A percentile compares a stretch with the other conserved stretches of the same genome.
These are phyloP conservation scores for Campoletis sonorensis DNA, from an alignment of 1,140 invertebrate genomes.

Conservation along the genomic window DNA sequence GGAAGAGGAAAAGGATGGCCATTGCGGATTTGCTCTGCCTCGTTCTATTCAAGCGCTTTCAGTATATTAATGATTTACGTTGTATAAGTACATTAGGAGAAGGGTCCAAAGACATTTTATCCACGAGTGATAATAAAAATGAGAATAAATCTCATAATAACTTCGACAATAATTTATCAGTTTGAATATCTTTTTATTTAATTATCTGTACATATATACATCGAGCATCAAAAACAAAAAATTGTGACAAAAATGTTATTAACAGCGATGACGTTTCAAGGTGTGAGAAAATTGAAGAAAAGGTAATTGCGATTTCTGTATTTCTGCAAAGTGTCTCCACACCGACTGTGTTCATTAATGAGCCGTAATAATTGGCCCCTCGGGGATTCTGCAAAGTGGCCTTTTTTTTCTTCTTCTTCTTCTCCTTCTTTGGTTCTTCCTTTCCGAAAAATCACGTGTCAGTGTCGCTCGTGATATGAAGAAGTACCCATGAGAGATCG, in stretches of 20 bases:
- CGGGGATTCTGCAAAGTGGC: neutral
- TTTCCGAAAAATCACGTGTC: neutral
- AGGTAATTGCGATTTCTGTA: neutral
- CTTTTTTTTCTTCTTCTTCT: neutral
- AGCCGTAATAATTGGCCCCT: neutral
- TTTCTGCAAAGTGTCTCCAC: neutral
- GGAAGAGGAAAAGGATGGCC: neutral
- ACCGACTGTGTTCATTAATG: neutral
- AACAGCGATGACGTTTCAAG: neutral
- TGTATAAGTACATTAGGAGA: neutral
- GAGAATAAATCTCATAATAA: neutral
- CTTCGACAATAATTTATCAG: neutral
- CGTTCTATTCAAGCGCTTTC: conserved; percentile 1
- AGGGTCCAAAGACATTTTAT: neutral
- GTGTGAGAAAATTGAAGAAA: neutral
- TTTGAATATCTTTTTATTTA: no score
- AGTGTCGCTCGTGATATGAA: neutral
- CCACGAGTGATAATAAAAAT: neutral
- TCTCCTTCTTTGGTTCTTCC: neutral
- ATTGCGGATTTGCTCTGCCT: conserved; percentile 16
- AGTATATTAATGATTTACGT: conserved; percentile 17
- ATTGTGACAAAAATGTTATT: no score
- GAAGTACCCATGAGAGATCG: neutral
- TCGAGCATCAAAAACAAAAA: no score
- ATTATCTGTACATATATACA: no score